Percentiles rank a stretch among this genome's conserved stretches.
phyloP scores from a whole-genome alignment of 2,797 vertebrate genomes.

The Crax fasciolata region DNA sequence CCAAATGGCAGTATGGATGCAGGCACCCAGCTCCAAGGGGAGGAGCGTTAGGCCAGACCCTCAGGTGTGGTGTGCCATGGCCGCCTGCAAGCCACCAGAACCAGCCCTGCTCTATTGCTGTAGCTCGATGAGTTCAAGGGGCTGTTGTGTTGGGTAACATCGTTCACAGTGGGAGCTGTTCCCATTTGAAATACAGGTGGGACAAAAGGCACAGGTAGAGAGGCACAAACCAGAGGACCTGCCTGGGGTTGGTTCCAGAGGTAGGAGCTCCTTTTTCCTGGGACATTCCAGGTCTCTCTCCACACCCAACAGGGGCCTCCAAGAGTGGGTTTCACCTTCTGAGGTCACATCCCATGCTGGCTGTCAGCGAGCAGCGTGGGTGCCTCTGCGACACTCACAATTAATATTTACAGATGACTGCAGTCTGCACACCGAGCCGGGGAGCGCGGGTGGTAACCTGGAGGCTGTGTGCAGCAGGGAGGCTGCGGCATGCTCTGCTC shows the following conservation, averaged over 20 bases:
- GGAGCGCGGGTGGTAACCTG: background rate
- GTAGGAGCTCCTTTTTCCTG: background rate
- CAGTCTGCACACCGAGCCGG: background rate
- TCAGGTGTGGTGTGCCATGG: accelerated
- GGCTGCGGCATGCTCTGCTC: background rate
- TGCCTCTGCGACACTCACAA: background rate
- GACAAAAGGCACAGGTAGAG: background rate
- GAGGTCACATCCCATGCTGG: background rate
- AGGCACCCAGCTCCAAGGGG: background rate
- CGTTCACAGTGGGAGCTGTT: background rate
- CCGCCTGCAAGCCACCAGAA: background rate
- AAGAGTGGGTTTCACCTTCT: background rate
- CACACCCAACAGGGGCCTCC: background rate
- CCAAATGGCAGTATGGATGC: accelerated
- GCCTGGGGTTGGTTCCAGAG: background rate
- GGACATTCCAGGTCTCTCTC: background rate
- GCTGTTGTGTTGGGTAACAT: background rate
- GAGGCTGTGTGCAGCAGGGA: background rate
- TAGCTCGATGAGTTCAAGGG: background rate
- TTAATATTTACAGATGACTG: background rate
- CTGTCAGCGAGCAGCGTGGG: accelerated
- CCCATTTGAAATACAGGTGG: background rate
- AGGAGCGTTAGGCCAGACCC: background rate
- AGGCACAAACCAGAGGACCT: background rate
- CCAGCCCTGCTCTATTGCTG: background rate